Conservation (phyloP, 2,797 vertebrate species). For the Phylloscopus collybita region DNA sequence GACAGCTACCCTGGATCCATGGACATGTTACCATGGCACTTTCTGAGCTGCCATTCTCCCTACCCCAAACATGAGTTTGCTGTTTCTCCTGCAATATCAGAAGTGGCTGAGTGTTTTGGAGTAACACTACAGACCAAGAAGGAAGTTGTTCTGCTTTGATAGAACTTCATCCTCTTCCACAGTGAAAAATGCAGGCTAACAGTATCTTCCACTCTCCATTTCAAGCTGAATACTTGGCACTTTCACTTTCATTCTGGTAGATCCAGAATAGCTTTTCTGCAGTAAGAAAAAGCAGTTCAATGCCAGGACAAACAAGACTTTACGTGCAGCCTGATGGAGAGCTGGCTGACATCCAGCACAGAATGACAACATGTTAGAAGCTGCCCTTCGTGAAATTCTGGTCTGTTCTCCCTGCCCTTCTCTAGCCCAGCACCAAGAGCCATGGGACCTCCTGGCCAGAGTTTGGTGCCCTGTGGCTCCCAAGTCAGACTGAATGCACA, state of each 20-base stretch:
- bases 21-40: not conserved
- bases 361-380: not conserved
- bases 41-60: not conserved
- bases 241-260: not conserved
- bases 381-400: not conserved
- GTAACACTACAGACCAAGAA: not conserved
- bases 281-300: not conserved
- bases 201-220: not conserved
- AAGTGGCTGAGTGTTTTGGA: not conserved
- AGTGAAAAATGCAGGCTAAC: not conserved
- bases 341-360: not conserved
- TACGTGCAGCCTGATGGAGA: not conserved
- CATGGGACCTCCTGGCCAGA: not conserved
- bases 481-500: rapidly evolving
- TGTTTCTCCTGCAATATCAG: not conserved
- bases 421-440: not conserved
- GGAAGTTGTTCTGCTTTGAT: not conserved
- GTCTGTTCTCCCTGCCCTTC: not conserved
- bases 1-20: not conserved
- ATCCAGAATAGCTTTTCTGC: not conserved
- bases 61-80: not conserved
- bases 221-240: not conserved
- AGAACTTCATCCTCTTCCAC: not conserved
- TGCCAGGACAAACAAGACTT: not conserved
- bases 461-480: not conserved